These are phyloP conservation scores for Chymomyza fuscimana DNA, from an alignment of 2,888 invertebrate species.

Conservation along the genomic window DNA sequence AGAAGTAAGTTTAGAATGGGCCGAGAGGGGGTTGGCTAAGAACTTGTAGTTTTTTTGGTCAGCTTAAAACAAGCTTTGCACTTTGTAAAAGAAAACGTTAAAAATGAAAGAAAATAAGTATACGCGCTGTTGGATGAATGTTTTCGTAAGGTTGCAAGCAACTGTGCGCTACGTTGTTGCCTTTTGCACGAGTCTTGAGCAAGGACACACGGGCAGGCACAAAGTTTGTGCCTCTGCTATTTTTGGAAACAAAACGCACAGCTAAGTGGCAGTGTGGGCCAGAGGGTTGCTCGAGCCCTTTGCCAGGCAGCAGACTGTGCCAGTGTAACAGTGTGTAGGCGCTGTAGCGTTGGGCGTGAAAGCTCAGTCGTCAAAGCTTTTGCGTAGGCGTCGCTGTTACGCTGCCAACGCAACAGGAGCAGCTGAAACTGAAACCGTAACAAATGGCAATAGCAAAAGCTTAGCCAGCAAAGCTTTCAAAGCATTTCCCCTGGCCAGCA, in stretches of 20 bases:
- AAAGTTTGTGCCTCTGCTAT: slow-evolving; percentile 37
- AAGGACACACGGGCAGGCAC: neutral
- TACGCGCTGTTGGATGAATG: neutral
- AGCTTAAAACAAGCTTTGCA: slow-evolving; percentile 47
- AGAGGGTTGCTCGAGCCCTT: neutral
- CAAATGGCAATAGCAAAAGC: slow-evolving; percentile 44
- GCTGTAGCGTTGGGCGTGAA: neutral
- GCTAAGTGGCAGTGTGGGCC: neutral
- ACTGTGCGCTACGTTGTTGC: neutral
- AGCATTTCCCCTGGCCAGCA: slow-evolving; percentile 52
- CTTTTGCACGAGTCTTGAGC: neutral
- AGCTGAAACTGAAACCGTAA: slow-evolving; percentile 14
- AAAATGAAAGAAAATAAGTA: slow-evolving; percentile 3
- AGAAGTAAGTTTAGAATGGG: neutral
- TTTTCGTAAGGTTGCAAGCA: no score
- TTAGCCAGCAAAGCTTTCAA: slow-evolving; percentile 37
- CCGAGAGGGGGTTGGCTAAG: neutral
- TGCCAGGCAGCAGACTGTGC: neutral
- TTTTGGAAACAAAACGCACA: slow-evolving; percentile 46
- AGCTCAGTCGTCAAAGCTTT: neutral
- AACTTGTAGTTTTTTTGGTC: slow-evolving; percentile 11
- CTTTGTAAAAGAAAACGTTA: slow-evolving; percentile 33
- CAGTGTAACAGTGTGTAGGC: neutral
- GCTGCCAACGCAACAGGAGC: slow-evolving; percentile 61
- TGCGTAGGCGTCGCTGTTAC: slow-evolving; percentile 13